Evolutionary conservation across 2,113 vertebrate species (phyloP).

Genomic region (Anhinga rufa): DNA sequence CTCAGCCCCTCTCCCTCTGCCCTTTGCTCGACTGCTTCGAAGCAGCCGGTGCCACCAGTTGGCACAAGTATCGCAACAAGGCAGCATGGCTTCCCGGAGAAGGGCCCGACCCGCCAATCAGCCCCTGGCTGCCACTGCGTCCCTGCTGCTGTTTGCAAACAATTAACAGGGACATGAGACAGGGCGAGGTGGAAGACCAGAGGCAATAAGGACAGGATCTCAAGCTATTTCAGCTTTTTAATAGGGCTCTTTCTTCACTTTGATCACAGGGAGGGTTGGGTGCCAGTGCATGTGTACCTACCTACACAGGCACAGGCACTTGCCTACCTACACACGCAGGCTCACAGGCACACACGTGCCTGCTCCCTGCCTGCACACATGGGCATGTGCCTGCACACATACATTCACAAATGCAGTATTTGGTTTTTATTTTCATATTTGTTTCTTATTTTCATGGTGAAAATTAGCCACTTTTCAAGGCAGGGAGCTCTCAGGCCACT

Average conservation of each 20-base stretch:
- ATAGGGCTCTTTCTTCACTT: not conserved
- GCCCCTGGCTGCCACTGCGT: not conserved
- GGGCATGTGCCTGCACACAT: accelerated
- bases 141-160: not conserved
- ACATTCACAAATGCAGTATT: accelerated
- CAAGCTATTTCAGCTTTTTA: not conserved
- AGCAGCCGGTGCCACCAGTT: not conserved
- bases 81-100: accelerated
- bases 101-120: accelerated
- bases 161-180: not conserved
- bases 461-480: not conserved
- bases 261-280: not conserved
- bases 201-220: not conserved
- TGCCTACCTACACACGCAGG: not conserved
- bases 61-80: not conserved
- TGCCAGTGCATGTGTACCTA: not conserved
- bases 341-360: not conserved
- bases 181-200: not conserved
- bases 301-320: not conserved
- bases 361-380: not conserved
- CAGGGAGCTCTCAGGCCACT: not conserved
- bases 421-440: accelerated
- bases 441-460: not conserved
- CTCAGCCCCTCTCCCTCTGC: not conserved
- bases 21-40: not conserved